Evolutionary conservation across 1,140 invertebrate species (phyloP).

Genomic region (Lordiphosa stackelbergi): DNA sequence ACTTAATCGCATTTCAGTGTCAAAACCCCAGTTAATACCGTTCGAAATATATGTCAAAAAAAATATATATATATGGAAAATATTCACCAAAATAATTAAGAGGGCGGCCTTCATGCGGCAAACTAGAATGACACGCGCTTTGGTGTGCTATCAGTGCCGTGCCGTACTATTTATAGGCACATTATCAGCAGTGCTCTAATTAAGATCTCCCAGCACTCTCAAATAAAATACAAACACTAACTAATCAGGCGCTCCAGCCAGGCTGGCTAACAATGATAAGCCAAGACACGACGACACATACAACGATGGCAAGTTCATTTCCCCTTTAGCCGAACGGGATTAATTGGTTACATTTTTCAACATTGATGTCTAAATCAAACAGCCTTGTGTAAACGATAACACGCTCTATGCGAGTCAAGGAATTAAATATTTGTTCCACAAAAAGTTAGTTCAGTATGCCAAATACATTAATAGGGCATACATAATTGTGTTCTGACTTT

Average conservation of each 20-base stretch:
- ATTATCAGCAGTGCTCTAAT: conserved; percentile 71
- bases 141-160: conserved; percentile 54
- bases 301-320: too few species aligned
- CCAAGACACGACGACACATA: too few species aligned
- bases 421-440: too few species aligned
- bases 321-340: too few species aligned
- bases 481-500: too few species aligned
- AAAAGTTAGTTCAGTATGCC: too few species aligned
- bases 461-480: too few species aligned
- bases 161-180: conserved; percentile 56
- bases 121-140: conserved; percentile 32
- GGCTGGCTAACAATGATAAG: too few species aligned
- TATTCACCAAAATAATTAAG: neutral
- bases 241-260: conserved; percentile 36
- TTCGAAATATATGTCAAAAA: conserved; percentile 14
- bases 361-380: too few species aligned
- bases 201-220: conserved; percentile 62
- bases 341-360: too few species aligned
- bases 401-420: too few species aligned
- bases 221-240: conserved; percentile 30
- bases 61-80: neutral
- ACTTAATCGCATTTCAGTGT: conserved; percentile 59
- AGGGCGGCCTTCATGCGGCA: conserved; percentile 27
- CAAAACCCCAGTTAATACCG: conserved; percentile 26
- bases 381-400: too few species aligned